Evolutionary conservation across 2,113 vertebrate genomes (phyloP).

Genomic region (Mesembrinibis cayennensis): DNA sequence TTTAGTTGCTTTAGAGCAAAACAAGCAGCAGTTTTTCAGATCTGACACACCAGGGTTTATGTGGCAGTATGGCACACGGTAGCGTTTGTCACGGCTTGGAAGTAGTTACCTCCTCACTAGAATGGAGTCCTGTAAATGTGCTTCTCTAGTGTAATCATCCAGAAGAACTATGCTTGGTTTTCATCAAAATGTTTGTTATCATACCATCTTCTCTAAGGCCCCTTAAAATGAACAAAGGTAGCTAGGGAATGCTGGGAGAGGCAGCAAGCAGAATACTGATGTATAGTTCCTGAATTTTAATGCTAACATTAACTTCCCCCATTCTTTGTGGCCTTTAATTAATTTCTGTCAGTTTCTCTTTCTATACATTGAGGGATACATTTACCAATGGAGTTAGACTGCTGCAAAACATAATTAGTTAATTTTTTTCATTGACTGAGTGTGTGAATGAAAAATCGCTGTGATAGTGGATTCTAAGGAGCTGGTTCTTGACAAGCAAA

Average conservation of each 20-base stretch:
- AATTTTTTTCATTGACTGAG: background rate
- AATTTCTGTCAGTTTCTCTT: background rate
- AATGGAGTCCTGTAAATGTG: background rate
- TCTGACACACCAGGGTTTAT: background rate
- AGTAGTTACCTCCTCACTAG: background rate
- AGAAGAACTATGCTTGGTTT: background rate
- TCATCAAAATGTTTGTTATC: background rate
- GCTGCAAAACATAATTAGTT: background rate
- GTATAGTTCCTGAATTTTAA: background rate
- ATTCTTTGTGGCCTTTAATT: background rate
- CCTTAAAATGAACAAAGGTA: background rate
- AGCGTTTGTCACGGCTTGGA: background rate
- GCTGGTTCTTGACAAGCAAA: background rate
- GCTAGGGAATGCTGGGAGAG: background rate
- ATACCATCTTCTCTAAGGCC: background rate
- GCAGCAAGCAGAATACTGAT: background rate
- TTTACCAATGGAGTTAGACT: background rate
- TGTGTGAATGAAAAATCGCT: background rate
- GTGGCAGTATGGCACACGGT: background rate
- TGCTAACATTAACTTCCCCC: background rate
- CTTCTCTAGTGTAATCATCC: background rate
- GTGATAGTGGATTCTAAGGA: background rate
- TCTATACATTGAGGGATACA: background rate
- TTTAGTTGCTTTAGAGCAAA: background rate
- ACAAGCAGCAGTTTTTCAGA: background rate